Conservation (phyloP, 2,113 vertebrate species). For the Cyanoramphus novaezelandiae region DNA sequence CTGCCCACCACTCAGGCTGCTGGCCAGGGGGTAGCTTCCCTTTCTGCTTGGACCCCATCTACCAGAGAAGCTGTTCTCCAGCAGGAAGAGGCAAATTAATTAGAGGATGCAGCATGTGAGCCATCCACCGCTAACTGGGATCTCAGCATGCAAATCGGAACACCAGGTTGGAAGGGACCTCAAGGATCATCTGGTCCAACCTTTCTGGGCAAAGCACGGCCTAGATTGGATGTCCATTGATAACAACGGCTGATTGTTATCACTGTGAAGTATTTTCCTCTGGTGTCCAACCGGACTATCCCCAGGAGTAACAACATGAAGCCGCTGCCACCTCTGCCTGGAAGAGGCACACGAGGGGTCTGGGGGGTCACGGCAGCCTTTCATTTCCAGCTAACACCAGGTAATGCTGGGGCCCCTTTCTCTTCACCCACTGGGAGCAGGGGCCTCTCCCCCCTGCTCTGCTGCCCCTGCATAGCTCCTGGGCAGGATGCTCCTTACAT, state of each 20-base stretch:
- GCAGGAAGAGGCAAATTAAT: conserved; percentile 53
- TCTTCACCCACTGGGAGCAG: neutral
- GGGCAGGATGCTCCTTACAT: neutral
- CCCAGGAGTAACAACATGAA: neutral
- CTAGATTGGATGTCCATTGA: neutral
- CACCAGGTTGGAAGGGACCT: neutral
- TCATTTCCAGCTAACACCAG: neutral
- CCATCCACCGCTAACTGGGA: conserved; percentile 46
- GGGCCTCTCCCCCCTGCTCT: neutral
- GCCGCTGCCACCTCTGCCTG: neutral
- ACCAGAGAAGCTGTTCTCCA: conserved; percentile 19
- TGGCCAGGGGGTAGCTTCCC: neutral
- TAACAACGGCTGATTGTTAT: neutral
- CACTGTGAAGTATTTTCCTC: neutral
- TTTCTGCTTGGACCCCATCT: neutral
- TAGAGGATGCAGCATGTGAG: conserved; percentile 11
- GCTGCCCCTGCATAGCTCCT: neutral
- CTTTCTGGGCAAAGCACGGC: neutral
- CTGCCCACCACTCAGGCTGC: neutral
- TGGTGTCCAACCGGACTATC: neutral
- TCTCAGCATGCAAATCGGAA: neutral
- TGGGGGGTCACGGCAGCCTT: neutral
- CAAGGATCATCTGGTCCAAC: neutral
- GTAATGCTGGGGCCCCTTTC: neutral
- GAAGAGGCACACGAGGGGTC: neutral